These are phyloP conservation scores for Drosophila trichaetosa DNA, from an alignment of 2,888 invertebrate genomes.

Conservation along the genomic window DNA sequence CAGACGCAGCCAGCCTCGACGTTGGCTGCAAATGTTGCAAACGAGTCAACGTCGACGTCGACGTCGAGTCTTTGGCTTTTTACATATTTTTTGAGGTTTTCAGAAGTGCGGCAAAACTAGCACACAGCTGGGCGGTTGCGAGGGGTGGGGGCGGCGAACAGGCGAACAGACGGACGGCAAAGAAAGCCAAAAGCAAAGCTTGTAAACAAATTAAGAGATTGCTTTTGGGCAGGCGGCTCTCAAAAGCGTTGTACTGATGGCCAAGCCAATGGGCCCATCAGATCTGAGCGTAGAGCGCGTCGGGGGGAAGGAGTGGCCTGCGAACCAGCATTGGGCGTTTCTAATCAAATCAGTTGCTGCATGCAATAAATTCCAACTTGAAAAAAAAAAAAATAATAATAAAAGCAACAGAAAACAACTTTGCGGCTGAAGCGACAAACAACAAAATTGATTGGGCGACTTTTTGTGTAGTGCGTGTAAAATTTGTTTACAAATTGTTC, in stretches of 20 bases:
- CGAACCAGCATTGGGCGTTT: conserved; percentile 69
- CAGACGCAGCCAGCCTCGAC: conserved; percentile 38
- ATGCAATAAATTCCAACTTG: conserved; percentile 69
- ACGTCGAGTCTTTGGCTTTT: conserved; percentile 66
- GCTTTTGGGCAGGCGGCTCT: conserved; percentile 74
- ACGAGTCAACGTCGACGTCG: conserved; percentile 55
- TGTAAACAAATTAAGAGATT: conserved; percentile 79
- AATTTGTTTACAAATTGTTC: conserved; percentile 56
- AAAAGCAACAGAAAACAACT: conserved; percentile 40
- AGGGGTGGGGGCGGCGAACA: neutral
- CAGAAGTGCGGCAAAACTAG: conserved; percentile 65
- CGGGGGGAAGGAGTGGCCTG: neutral
- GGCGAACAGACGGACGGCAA: conserved; percentile 33
- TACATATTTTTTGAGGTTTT: conserved; percentile 77
- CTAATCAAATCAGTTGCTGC: conserved; percentile 79
- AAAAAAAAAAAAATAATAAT: conserved; percentile 19
- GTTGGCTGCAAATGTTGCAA: conserved; percentile 60
- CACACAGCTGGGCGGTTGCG: conserved; percentile 19
- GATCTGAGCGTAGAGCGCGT: neutral
- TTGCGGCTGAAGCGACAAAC: conserved; percentile 59
- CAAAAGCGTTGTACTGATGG: conserved; percentile 71
- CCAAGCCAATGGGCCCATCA: conserved; percentile 69
- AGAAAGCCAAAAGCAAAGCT: conserved; percentile 76
- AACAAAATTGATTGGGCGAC: conserved; percentile 59
- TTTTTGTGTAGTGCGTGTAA: conserved; percentile 54